These are phyloP conservation scores for Choristoneura fumiferana DNA, from an alignment of 1,140 invertebrate genomes.

Conservation along the genomic window DNA sequence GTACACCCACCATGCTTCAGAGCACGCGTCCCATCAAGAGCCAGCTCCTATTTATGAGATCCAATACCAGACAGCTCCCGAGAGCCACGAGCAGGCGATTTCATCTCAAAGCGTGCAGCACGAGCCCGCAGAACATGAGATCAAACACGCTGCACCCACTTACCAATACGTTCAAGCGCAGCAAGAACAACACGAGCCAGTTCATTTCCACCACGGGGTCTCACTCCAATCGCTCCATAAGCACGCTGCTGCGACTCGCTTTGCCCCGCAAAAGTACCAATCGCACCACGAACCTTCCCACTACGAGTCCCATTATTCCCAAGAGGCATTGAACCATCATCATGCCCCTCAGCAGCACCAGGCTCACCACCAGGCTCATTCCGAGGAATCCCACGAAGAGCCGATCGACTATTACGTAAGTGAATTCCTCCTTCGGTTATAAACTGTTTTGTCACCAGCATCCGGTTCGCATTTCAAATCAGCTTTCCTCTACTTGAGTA, in stretches of 20 bases:
- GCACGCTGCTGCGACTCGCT: conserved; percentile 18
- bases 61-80: conserved; percentile 31
- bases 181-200: conserved; percentile 36
- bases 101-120: conserved; percentile 54
- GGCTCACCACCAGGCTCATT: conserved; percentile 28
- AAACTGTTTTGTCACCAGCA: conserved; percentile 43
- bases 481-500: conserved; percentile 65
- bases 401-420: conserved; percentile 73
- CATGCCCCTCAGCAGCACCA: conserved; percentile 39
- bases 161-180: conserved; percentile 37
- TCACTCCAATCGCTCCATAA: conserved; percentile 26
- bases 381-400: conserved; percentile 55
- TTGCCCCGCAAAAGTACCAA: conserved; percentile 31
- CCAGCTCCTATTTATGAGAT: conserved; percentile 51
- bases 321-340: conserved; percentile 22
- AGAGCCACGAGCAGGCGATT: conserved; percentile 37
- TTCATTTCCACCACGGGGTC: conserved; percentile 33
- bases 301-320: conserved; percentile 1
- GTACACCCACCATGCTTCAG: conserved; percentile 40
- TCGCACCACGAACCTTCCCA: conserved; percentile 31
- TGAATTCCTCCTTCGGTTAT: conserved; percentile 37
- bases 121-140: conserved; percentile 41
- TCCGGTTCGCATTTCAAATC: conserved; percentile 44
- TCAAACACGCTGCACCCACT: conserved; percentile 42
- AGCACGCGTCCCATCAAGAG: conserved; percentile 37